These are phyloP conservation scores for Pteruthius melanotis DNA, from an alignment of 2,113 vertebrate species.

Conservation along the genomic window DNA sequence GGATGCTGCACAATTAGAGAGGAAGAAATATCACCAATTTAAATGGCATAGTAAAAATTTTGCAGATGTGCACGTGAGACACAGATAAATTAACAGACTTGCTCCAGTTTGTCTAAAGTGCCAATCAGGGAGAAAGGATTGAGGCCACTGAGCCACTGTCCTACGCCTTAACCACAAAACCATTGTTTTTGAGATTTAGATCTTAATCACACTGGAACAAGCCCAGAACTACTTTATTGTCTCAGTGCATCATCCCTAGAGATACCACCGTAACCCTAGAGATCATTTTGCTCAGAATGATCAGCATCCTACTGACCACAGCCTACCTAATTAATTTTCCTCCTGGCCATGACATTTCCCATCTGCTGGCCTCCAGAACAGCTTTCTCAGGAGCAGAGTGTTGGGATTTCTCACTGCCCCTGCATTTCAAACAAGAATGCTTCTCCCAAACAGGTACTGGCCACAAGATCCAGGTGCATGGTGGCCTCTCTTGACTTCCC, in stretches of 20 bases:
- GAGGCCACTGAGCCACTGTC: not conserved
- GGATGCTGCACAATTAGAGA: not conserved
- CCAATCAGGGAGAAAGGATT: not conserved
- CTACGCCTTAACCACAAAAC: not conserved
- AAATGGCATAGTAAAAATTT: not conserved
- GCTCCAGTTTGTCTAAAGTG: not conserved
- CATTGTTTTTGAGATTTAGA: not conserved
- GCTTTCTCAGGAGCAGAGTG: not conserved
- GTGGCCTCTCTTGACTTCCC: not conserved
- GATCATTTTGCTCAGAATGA: not conserved
- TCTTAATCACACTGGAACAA: not conserved
- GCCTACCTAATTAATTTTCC: not conserved
- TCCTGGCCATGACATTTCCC: not conserved
- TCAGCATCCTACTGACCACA: not conserved
- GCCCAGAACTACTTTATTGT: not conserved
- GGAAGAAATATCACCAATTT: not conserved
- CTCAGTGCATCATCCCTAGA: not conserved
- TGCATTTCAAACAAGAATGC: not conserved
- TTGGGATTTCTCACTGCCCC: not conserved
- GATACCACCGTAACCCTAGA: not conserved
- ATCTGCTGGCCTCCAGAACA: not conserved
- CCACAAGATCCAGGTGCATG: not conserved
- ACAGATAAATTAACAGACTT: not conserved
- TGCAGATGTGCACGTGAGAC: not conserved
- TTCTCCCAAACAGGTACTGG: not conserved